A percentile compares a stretch with the other conserved stretches of the same genome.
Conservation (phyloP, 2,888 invertebrate genomes). For the Leucania comma region DNA sequence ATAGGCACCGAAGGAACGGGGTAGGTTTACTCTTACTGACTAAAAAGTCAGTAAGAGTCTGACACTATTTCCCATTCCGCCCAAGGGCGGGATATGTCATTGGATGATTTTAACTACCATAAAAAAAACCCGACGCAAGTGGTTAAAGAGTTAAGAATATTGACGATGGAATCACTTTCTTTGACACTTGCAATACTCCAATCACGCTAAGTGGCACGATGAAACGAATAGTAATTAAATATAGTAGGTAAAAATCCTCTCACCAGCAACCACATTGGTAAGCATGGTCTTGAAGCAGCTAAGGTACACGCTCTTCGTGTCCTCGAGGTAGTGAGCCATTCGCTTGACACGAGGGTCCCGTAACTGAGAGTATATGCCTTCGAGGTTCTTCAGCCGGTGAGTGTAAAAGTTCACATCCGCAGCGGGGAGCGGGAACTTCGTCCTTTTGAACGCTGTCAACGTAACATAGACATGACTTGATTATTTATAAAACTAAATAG, state of each 20-base stretch:
- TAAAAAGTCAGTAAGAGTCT: too few species aligned
- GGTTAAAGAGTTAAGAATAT: too few species aligned
- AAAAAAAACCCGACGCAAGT: too few species aligned
- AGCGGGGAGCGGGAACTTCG: slow-evolving; percentile 93
- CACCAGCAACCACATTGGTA: slow-evolving; percentile 94
- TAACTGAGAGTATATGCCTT: slow-evolving; percentile 96
- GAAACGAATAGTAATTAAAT: background rate
- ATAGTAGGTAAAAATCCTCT: slow-evolving; percentile 48
- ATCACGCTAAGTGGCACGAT: background rate
- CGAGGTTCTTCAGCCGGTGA: slow-evolving; percentile 94
- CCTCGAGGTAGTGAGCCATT: slow-evolving; percentile 95
- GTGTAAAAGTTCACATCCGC: slow-evolving; percentile 96
- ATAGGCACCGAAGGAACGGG: too few species aligned
- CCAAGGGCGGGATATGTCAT: too few species aligned
- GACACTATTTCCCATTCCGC: too few species aligned
- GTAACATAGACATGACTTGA: too few species aligned
- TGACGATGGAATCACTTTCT: background rate
- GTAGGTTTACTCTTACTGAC: too few species aligned
- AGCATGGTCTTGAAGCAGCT: slow-evolving; percentile 94
- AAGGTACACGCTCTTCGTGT: slow-evolving; percentile 95
- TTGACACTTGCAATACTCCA: background rate
- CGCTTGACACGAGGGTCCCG: slow-evolving; percentile 95
- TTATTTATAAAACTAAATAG: background rate
- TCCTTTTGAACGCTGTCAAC: slow-evolving; percentile 91
- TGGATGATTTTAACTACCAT: too few species aligned